Evolutionary conservation across 2,113 vertebrate genomes (phyloP), one percentile per base, ranked within the genome.

Genomic region (Chionodraco myersi): DNA sequence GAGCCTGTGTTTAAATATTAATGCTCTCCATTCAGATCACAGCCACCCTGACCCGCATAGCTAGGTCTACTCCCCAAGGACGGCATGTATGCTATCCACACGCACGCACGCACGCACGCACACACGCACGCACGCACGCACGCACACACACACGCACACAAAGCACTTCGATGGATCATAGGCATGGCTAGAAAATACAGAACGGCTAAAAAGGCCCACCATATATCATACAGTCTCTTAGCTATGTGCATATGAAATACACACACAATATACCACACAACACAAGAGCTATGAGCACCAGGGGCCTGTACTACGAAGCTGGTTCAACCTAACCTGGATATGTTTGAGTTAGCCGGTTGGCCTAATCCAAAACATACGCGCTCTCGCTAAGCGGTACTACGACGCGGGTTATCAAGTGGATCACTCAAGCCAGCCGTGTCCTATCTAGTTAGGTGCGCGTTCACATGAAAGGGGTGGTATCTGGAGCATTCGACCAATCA

Each of bases 1-100:
- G 92, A 92, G 84, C 79, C 81, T 79, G 70, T 91, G 87, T 90
- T 94, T 91, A 92, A 93, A 94, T 92, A 93, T 94, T 91, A 90
- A 94, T 93, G 85, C 58, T 83, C 78, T 90, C 88, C 83, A 91
- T 93, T 93, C 92, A 91, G 90, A 94, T 92, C 91, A 92, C 92
- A 92, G 89, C 88, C 86, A 91, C 90, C 74, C 91, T 92, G 91
- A 94, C 91, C 92, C 49, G 83, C 84, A 91, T 82, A 81, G 93
- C 81, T 89, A 45, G 88, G 92, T 81, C 87, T 78, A 34, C 66
- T 92, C 92, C 88, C 91, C 88, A 86, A 92, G 90, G 92, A 89
- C 85, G 10, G 52, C 65, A 63, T 68, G 85, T 79, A 79, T 13
- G 13, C 79, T 80, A 58, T 76, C 69, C 83, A 23, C 77, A 75